Conservation (phyloP, 2,113 vertebrate species). For the Cynopterus brachyotis region DNA sequence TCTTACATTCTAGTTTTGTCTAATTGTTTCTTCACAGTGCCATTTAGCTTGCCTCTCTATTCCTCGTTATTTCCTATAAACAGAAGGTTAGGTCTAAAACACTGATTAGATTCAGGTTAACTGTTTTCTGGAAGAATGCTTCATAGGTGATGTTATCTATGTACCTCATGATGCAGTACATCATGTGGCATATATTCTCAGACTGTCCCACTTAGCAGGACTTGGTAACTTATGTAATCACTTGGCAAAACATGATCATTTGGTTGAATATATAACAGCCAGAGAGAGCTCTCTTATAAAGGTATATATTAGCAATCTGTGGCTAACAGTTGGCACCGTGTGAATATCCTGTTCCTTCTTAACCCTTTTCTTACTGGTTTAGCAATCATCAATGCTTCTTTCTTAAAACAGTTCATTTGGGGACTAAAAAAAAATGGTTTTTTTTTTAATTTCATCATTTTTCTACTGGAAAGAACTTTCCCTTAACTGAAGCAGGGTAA, state of each 20-base stretch:
- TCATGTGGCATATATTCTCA: neutral
- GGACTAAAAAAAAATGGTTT: neutral
- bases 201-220: neutral
- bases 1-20: neutral
- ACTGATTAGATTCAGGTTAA: neutral
- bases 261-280: neutral
- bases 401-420: neutral
- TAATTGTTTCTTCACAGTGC: neutral
- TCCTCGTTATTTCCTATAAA: neutral
- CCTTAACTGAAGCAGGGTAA: neutral
- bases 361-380: neutral
- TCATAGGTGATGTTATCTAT: neutral
- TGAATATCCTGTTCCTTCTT: neutral
- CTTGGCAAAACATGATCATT: neutral
- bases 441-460: neutral
- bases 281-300: neutral
- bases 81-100: neutral
- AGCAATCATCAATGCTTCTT: neutral
- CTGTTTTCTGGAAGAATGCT: neutral
- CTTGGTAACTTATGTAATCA: neutral
- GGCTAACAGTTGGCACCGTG: neutral
- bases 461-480: constrained; percentile 10
- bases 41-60: neutral
- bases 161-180: neutral
- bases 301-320: neutral